Conservation (phyloP, 1,140 invertebrate genomes). For the Helicoverpa zea region DNA sequence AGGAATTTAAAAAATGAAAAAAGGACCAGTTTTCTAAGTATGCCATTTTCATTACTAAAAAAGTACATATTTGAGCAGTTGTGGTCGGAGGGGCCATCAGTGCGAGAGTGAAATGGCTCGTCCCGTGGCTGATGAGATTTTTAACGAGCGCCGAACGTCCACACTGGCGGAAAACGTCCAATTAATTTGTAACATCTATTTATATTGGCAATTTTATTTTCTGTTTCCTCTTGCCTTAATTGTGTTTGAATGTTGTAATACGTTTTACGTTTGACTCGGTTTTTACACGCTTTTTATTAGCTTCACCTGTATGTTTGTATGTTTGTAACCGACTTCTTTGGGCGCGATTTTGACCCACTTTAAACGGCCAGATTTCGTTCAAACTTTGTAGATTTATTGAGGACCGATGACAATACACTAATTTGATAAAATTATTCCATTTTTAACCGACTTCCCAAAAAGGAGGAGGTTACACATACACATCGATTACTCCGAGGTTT, state of each 20-base stretch:
- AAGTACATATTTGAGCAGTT: background rate
- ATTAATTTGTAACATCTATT: constrained; percentile 55
- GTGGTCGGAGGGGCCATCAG: constrained; percentile 11
- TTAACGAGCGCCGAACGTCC: constrained; percentile 61
- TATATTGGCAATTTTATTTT: constrained; percentile 48
- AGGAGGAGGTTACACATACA: too few relatives aligned
- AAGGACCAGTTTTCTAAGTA: background rate
- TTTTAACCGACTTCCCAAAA: too few relatives aligned
- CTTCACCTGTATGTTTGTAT: too few relatives aligned
- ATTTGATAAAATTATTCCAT: too few relatives aligned
- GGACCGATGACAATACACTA: too few relatives aligned
- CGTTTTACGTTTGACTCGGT: background rate
- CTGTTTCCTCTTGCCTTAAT: constrained; percentile 30
- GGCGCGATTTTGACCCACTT: too few relatives aligned
- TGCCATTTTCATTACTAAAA: background rate
- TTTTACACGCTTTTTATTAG: too few relatives aligned
- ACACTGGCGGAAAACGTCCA: constrained; percentile 57
- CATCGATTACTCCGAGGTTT: too few relatives aligned
- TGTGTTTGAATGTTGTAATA: constrained; percentile 9
- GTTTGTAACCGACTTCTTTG: too few relatives aligned
- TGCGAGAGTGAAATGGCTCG: constrained; percentile 32
- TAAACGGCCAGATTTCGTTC: too few relatives aligned
- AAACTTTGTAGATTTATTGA: too few relatives aligned
- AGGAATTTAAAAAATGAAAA: background rate
- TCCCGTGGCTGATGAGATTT: constrained; percentile 62